Conservation (phyloP, 2,888 invertebrate species). For the Eupeodes luniger region DNA sequence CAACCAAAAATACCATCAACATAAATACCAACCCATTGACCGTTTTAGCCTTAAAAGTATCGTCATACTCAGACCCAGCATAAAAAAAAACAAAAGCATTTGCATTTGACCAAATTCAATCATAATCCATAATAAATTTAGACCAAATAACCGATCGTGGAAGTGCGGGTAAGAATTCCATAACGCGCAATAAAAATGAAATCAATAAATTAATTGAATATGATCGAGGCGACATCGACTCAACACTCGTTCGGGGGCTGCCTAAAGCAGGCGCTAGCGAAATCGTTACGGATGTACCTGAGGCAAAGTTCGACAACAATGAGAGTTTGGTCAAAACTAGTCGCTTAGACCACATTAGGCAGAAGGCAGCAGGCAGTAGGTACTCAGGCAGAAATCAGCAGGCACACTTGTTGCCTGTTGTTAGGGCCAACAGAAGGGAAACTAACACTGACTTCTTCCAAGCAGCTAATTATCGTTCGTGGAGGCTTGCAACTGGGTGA, state of each 20-base stretch:
- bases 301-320: constrained; percentile 41
- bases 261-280: constrained; percentile 62
- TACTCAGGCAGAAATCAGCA: constrained; percentile 20
- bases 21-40: constrained; percentile 69
- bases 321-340: constrained; percentile 46
- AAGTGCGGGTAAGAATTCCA: constrained; percentile 43
- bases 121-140: constrained; percentile 58
- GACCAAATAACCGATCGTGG: constrained; percentile 68
- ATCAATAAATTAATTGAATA: constrained; percentile 55
- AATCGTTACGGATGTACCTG: constrained; percentile 71
- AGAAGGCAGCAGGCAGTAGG: constrained; percentile 41
- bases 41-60: constrained; percentile 50
- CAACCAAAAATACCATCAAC: neutral
- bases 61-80: neutral
- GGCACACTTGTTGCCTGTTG: constrained; percentile 45
- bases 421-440: constrained; percentile 59
- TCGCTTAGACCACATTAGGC: constrained; percentile 52
- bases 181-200: constrained; percentile 64
- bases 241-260: constrained; percentile 17
- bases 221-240: constrained; percentile 24
- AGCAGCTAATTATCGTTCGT: constrained; percentile 62
- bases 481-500: constrained; percentile 66
- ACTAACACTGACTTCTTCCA: constrained; percentile 37
- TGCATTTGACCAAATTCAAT: constrained; percentile 49
- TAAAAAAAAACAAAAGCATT: neutral